These are phyloP conservation scores for Agrilus biguttatus DNA, from an alignment of 2,888 invertebrate species.

Conservation along the genomic window DNA sequence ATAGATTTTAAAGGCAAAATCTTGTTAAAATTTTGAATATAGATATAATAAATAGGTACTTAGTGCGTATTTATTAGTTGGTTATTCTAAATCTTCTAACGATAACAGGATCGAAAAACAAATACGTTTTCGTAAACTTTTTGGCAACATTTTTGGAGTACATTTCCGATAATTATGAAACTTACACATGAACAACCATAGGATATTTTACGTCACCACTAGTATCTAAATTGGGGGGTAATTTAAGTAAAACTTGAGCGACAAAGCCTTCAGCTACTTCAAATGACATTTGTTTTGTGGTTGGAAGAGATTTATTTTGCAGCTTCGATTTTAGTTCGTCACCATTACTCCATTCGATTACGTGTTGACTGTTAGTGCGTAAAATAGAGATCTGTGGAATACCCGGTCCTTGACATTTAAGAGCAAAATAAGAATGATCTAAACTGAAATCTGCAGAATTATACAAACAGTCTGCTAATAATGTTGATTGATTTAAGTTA, in stretches of 20 bases:
- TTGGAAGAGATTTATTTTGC: constrained; percentile 38
- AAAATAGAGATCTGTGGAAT: constrained; percentile 61
- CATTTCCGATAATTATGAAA: constrained; percentile 13
- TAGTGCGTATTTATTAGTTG: no score
- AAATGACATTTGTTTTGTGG: constrained; percentile 43
- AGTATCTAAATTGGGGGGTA: constrained; percentile 56
- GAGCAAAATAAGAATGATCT: constrained; percentile 49
- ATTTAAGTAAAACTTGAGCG: constrained; percentile 59
- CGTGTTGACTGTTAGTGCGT: constrained; percentile 30
- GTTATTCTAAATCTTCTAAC: no score
- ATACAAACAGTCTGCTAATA: constrained; percentile 40
- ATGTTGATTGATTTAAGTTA: constrained; percentile 32
- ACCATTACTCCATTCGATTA: constrained; percentile 55
- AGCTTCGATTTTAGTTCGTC: constrained; percentile 36
- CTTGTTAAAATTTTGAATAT: no score
- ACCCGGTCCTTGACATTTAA: constrained; percentile 74
- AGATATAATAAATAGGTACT: no score
- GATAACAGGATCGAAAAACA: no score
- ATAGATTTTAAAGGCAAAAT: no score
- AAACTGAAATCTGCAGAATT: constrained; percentile 55
- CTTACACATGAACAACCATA: constrained; percentile 72
- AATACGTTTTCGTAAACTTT: no score
- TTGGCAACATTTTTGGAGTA: background rate
- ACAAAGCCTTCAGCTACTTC: constrained; percentile 49
- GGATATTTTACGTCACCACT: constrained; percentile 61